Evolutionary conservation across 2,113 vertebrate species (phyloP), one percentile per base, ranked within the genome.

Genomic region (Ramphastos sulfuratus): DNA sequence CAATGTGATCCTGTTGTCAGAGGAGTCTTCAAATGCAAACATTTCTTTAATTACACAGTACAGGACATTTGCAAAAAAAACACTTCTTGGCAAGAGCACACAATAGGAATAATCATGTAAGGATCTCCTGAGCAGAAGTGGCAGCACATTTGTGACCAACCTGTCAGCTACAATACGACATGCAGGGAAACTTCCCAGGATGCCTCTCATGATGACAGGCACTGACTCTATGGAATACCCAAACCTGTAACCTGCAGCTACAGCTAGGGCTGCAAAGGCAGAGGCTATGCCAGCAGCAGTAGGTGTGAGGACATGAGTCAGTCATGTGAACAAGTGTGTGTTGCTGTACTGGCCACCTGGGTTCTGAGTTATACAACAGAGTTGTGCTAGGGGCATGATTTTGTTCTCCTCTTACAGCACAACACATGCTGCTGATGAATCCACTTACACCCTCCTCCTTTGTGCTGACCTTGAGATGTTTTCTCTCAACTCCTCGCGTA

Each of bases 381-480:
- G 48, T 9, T 42, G 4, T 64, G 37, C 3, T 6, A 56, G 54
- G 42, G 55, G 14, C 70, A 65, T 42, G 28, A 33, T 16, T 89
- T 91, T 67, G 48, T 60, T 90, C 58, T 52, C 71, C 50, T 80
- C 15, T 44, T 55, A 70, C 37, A 74, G 37, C n/a, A 69, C 81
- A 61, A 89, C 61, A 69, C 87, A 46, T 4, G 4, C 5, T 1
- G 44, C 30, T 71, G 85, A 92, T 3, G 11, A 69, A 70, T 60
- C 61, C 92, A 4, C 50, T 94, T 55, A 79, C 54, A 80, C n/a
- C 65, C 69, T 91, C 74, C 89, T 92, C 33, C 74, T 82, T 23
- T 64, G 18, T 20, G 35, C 55, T 90, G 89, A 92, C 93, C 95
- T 75, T 93, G 93, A 95, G 72, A 78, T 46, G 37, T 12, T 71